Base-by-base conservation (phyloP, 2,888 invertebrate genomes). In the Rhynchonema sp. region DNA sequence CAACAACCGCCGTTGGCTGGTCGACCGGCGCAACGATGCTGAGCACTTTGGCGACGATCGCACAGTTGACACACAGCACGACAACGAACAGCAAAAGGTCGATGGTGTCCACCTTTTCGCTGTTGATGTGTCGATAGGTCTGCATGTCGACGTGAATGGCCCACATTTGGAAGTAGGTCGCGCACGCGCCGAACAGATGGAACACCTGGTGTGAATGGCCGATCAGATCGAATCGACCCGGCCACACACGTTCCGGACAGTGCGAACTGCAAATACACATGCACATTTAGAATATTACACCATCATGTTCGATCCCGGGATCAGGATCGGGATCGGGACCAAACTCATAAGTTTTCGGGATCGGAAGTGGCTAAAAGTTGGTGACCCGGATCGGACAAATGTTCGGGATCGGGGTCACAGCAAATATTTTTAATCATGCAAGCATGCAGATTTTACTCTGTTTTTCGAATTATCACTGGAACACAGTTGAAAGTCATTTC, bases 161-260 rank as follows among this genome's bases (percentile, higher is more conserved):
- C 56, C 70, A 70, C 68, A 75, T 69, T 63, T 76, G 76, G 61
- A 72, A 68, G 63, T 72, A 66, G 1, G 75, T 74, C 20, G 72
- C 75, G 13, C 74, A 54, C 27, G 74, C 72, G 1, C 73, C 69
- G 29, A 66, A 70, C 25, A 78, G 68, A 63, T 78, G 78, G 60
- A 78, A 74, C 25, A 76, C 63, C 66, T 78, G 77, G 65, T 78
- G 78, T 55, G 76, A 76, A 65, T 78, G 75, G 0, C 77, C 77
- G 3, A 77, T 62, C 59, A 77, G 72, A 65, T 78, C 78, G 64
- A 78, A 78, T 28, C 67, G 67, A 6, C 78, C 78, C 0, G 77
- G 78, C 56, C 70, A 69, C 53, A 75, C 61, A 0, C 75, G 66
- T 65, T 78, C 78, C 0, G 78, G 78, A 38, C 76, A 64, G 65